Evolutionary conservation across 2,888 invertebrate species (phyloP), one percentile per base, ranked within the genome.

Genomic region (Parthenolecanium corni): DNA sequence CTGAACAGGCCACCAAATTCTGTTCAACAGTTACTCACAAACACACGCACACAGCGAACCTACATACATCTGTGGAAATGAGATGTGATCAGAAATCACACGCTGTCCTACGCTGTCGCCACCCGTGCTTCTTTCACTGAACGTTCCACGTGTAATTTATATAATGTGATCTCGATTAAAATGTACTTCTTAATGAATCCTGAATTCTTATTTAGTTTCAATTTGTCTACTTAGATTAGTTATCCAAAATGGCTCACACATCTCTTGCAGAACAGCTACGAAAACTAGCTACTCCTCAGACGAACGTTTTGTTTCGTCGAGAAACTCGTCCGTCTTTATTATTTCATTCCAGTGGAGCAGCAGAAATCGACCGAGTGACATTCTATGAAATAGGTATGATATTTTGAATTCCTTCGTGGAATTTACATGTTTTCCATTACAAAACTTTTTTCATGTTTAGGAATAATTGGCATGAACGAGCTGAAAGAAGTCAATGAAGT

Each of bases 321-420:
- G 85, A 82, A 69, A 84, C 81, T 69, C 80, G 82, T 52, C 80
- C 85, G 12, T 95, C 96, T 0, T 79, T 97, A 68, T 75, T 97
- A 1, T 97, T 95, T 73, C 86, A 91, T 70, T 82, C 86, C 0
- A 86, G 86, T 71, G 92, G 94, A 74, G 96, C 95, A 0, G 90
- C 92, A 0, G 80, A 81, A 46, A 83, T 92, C 69, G 89, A 89
- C 70, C 81, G 84, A 54, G 86, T 90, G 67, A 86, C 86, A 0
- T 85, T 93, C 68, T 89, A 83, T 73, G 86, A 89, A 71, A 84
- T 95, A 57, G 96, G 94, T 74, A 52, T 31, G 52, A 51, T 12
- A 23, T 40, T 40, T 51, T 9, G 18, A 9, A 5, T 49, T 31
- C 21, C 36, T 6, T 18, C 11, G 14, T 21, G 14, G 23, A 11